Conservation (phyloP, 2,888 invertebrate species). For the Hyppa rectilinea region DNA sequence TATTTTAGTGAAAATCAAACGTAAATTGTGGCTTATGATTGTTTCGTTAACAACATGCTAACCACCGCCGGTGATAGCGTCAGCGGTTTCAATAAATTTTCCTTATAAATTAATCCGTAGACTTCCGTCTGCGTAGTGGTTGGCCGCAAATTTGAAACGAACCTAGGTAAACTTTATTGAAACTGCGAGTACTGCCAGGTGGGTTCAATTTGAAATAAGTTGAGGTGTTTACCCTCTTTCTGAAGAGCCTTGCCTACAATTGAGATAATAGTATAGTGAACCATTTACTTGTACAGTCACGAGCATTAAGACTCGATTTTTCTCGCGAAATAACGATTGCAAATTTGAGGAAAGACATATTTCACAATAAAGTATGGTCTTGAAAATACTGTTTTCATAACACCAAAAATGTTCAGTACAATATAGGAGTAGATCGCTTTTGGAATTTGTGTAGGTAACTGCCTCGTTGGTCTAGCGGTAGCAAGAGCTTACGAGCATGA, state of each 20-base stretch:
- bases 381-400: too few species aligned
- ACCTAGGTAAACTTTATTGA: constrained; percentile 48
- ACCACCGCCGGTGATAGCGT: constrained; percentile 50
- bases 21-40: constrained; percentile 63
- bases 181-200: constrained; percentile 33
- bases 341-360: too few species aligned
- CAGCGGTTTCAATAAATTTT: constrained; percentile 66
- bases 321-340: too few species aligned
- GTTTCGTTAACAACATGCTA: constrained; percentile 57
- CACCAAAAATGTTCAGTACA: too few species aligned
- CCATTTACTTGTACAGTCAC: neutral
- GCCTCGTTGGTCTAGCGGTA: too few species aligned
- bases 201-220: constrained; percentile 36
- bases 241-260: neutral
- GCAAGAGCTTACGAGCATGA: too few species aligned
- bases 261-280: neutral
- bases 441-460: too few species aligned
- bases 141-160: constrained; percentile 61
- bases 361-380: too few species aligned
- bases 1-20: constrained; percentile 41
- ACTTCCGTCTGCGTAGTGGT: constrained; percentile 60
- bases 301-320: too few species aligned
- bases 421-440: too few species aligned
- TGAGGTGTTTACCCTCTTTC: constrained; percentile 18
- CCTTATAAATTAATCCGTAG: constrained; percentile 62